Evolutionary conservation across 2,888 invertebrate species (phyloP), one percentile per base, ranked within the genome.

Genomic region (Acronicta alni): DNA sequence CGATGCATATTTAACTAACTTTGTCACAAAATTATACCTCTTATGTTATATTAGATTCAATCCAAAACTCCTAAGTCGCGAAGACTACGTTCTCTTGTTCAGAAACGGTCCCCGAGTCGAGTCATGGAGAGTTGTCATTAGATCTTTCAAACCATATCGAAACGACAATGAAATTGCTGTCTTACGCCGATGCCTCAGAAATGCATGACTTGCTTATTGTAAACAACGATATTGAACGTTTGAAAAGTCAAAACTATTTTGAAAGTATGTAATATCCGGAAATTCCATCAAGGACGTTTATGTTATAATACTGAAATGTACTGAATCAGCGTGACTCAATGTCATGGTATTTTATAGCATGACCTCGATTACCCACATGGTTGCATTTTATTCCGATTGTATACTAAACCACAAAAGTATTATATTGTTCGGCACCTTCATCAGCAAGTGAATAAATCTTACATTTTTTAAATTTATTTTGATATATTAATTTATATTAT

Each of bases 271-370:
- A 26, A 46, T 32, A 35, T 56, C 32, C 43, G 53, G 42, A 60
- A 52, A 61, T 14, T 20, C 8, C 8, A 47, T 10, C 63, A 66
- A 63, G 60, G 68, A 57, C 55, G 8, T 18, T 37, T 15, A 42
- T 42, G 47, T 51, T 60, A 79, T 74, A 74, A 77, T 75, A 75
- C 62, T 63, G 66, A 82, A 83, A 71, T 75, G 65, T 75, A 75
- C 61, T 63, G 67, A 82, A 83, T 72, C 75, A 66, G 67, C 64
- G 56, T 61, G 72, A 81, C 83, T 86, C 87, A 91, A 88, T 89
- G 89, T 88, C 89, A 89, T 82, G 85, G 85, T 76, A 76, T 77
- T 86, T 81, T 82, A 72, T 81, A 62, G 57, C 71, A 72, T 72
- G 86, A 79, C 90, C 89, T 88, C 85, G 82, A 79, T 75, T 79